phyloP scores from a whole-genome alignment of 2,797 vertebrate species.

The Syngnathus acus region DNA sequence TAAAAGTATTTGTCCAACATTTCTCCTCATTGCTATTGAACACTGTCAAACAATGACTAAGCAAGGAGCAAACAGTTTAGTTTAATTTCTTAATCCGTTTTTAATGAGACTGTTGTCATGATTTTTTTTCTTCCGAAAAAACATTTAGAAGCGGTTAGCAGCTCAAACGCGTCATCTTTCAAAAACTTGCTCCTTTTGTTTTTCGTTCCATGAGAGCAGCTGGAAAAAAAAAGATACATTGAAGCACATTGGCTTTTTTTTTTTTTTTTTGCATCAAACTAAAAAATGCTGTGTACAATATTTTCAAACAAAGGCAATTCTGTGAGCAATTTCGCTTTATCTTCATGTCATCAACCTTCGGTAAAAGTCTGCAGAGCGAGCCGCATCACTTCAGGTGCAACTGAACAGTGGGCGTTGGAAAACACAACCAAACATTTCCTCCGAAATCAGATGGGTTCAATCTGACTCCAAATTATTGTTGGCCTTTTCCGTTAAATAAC shows the following conservation, averaged over 20 bases:
- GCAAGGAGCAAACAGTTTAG: too few species aligned
- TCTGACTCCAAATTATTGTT: neutral
- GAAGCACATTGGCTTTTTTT: neutral
- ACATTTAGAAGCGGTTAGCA: too few species aligned
- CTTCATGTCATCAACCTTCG: neutral
- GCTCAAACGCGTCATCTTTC: too few species aligned
- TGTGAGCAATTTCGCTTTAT: neutral
- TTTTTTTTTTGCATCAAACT: neutral
- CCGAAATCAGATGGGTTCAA: neutral
- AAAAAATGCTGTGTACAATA: neutral
- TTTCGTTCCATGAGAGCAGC: too few species aligned
- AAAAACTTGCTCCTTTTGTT: too few species aligned
- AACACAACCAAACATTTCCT: neutral
- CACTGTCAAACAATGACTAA: neutral
- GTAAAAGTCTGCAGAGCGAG: neutral
- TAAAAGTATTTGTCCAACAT: neutral
- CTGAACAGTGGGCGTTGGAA: neutral
- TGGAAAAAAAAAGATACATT: neutral
- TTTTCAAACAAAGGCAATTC: neutral
- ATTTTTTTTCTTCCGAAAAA: too few species aligned
- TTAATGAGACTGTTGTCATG: too few species aligned
- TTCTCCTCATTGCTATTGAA: neutral
- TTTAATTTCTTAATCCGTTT: too few species aligned
- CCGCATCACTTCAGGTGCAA: neutral
- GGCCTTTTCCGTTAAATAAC: neutral